Percentiles rank a stretch among this genome's conserved stretches.
Evolutionary conservation across 1,140 invertebrate species (phyloP).

Genomic region (Drosophila sproati): DNA sequence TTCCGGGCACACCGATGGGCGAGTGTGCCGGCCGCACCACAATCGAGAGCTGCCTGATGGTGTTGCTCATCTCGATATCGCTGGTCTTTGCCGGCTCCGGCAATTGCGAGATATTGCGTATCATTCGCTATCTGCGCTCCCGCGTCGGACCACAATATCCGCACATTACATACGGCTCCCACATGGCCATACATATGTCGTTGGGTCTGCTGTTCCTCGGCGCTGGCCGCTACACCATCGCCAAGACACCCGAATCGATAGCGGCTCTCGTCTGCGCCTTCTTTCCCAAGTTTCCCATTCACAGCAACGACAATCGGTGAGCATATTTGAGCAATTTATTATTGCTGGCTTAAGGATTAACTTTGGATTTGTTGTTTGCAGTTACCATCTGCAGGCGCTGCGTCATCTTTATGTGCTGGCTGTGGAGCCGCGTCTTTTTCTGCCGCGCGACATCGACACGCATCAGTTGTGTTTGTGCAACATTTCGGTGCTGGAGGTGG

Average conservation of each 20-base stretch:
- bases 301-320: slow-evolving; percentile 95
- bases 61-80: slow-evolving; percentile 88
- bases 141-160: slow-evolving; percentile 88
- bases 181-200: slow-evolving; percentile 97
- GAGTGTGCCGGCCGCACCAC: slow-evolving; percentile 95
- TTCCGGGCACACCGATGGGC: slow-evolving; percentile 89
- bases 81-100: slow-evolving; percentile 96
- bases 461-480: slow-evolving; percentile 92
- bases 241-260: slow-evolving; percentile 92
- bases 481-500: slow-evolving; percentile 85
- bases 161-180: slow-evolving; percentile 94
- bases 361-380: slow-evolving; percentile 2
- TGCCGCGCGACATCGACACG: slow-evolving; percentile 94
- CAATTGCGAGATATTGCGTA: slow-evolving; percentile 93
- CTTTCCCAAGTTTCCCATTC: slow-evolving; percentile 98
- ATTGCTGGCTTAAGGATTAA: background rate
- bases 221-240: slow-evolving; percentile 95
- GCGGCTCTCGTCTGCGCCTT: slow-evolving; percentile 96
- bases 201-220: slow-evolving; percentile 96
- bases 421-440: slow-evolving; percentile 93
- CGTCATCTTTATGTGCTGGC: slow-evolving; percentile 98
- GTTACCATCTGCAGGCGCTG: slow-evolving; percentile 97
- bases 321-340: background rate
- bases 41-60: slow-evolving; percentile 95
- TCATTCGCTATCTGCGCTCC: slow-evolving; percentile 93